Evolutionary conservation across 2,888 invertebrate species (phyloP), one percentile per base, ranked within the genome.

Genomic region (Lochmaea capreae): DNA sequence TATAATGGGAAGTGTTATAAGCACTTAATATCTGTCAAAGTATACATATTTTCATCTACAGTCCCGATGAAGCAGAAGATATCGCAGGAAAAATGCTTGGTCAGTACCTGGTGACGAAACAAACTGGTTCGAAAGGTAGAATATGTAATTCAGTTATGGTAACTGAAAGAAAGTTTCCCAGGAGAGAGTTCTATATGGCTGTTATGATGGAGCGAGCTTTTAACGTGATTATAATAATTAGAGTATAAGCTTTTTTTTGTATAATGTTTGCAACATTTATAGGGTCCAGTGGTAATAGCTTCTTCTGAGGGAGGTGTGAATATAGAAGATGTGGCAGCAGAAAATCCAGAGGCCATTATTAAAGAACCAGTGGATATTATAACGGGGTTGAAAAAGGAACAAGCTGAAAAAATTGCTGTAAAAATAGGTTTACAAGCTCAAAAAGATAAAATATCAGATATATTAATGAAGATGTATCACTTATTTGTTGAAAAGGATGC

Each of bases 121-220:
- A 99, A 89, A 98, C 98, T 0, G 98, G 98, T 1, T 95, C 95
- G 73, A 95, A 90, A 43, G 97, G 97, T 12, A 92, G 97, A 78
- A 94, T 97, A 85, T 98, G 98, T 85, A 97, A 97, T 86, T 91
- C 94, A 84, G 97, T 97, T 2, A 98, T 99, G 97, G 94, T 99
- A 16, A 95, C 97, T 18, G 98, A 99, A 87, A 90, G 99, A 68
- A 96, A 99, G 88, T 99, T 98, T 87, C 97, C 98, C 3, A 91
- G 99, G n/a, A 93, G 97, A 81, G 99, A 99, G 87, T 99, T 94
- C 88, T 99, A 99, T 87, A 94, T 99, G 85, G 98, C 99, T 68
- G 95, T 99, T 79, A 97, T 98, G 94, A 95, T 99, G 95, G 99
- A 99, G 87, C 91, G 99, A 81, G 95, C 96, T 59, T 97, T 96